Evolutionary conservation across 2,888 invertebrate genomes (phyloP).

Genomic region (Orchesellides sinensis): DNA sequence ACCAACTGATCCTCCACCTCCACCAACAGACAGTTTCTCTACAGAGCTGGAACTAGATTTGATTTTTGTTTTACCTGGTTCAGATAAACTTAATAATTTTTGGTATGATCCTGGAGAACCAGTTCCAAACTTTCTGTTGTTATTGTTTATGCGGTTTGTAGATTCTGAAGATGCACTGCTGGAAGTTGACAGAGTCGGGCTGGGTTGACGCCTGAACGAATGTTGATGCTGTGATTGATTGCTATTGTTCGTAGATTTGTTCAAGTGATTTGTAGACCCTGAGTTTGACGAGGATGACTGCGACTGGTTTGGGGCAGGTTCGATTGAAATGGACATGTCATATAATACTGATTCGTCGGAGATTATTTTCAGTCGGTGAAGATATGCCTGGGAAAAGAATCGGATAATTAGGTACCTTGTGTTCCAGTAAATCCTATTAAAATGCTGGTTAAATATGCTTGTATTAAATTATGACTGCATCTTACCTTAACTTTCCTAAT

Average conservation of each 20-base stretch:
- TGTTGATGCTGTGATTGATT: conserved; percentile 43
- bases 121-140: conserved; percentile 80
- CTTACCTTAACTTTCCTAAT: conserved; percentile 72
- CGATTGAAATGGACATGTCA: conserved; percentile 93
- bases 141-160: conserved; percentile 60
- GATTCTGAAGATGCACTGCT: conserved; percentile 68
- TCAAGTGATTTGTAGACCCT: conserved; percentile 36
- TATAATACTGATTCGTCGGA: conserved; percentile 94
- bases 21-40: conserved; percentile 18
- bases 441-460: too few relatives aligned
- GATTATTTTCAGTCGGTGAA: conserved; percentile 93
- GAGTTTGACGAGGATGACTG: conserved; percentile 8
- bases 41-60: conserved; percentile 80
- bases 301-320: conserved; percentile 78
- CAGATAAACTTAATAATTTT: conserved; percentile 94
- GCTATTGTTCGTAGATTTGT: conserved; percentile 34
- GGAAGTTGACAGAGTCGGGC: conserved; percentile 58
- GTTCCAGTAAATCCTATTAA: too few relatives aligned
- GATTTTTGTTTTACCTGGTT: conserved; percentile 78
- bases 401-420: too few relatives aligned
- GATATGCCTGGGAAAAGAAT: conserved; percentile 85
- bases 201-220: conserved; percentile 55
- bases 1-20: background rate
- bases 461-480: background rate
- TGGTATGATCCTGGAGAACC: conserved; percentile 98